Base-by-base conservation (phyloP, 1,140 invertebrate genomes). In the Nasonia longicornis region DNA sequence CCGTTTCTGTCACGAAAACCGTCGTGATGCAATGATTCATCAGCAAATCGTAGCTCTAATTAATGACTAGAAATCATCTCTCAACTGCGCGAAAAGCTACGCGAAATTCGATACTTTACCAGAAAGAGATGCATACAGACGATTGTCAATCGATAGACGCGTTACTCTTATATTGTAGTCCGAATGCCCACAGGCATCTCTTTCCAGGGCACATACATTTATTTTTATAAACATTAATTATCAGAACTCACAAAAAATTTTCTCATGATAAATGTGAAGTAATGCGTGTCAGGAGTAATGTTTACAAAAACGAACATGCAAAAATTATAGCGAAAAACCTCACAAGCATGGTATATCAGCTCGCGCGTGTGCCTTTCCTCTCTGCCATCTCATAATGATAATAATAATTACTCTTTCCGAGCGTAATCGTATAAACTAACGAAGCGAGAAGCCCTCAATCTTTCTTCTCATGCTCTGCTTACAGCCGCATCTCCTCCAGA, bases 331-430 rank as follows among this genome's bases (percentile, higher is more conserved):
- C 38, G 83, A 88, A 89, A 89, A 89, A 89, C 89, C 89, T 89
- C 88, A 84, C 87, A 90, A 90, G 87, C 88, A 86, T 80, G 48
- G 76, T 88, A 87, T 88, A 87, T 88, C 86, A 87, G 86, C 87
- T 89, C 86, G 87, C 14, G 52, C 87, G 87, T 88, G 87, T 88
- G 87, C 87, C 85, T 88, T 87, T 88, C 83, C 83, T 85, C 85
- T 84, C 84, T 85, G 64, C 76, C 72, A 82, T 79, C 77, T 69
- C 42, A 71, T 63, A 70, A 79, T 75, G 7, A 42, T 69, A 29
- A 71, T 63, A 70, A 79, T 75, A 10, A 42, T 42, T 35, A 69
- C 45, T 29, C 66, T 69, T 42, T 79, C 10, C 14, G 52, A 31
- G 38, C 38, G n/a, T 48, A 70, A 82, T 82, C 64, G 31, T 58